Base-by-base conservation (phyloP, 2,113 vertebrate species). In the Deroptyus accipitrinus region DNA sequence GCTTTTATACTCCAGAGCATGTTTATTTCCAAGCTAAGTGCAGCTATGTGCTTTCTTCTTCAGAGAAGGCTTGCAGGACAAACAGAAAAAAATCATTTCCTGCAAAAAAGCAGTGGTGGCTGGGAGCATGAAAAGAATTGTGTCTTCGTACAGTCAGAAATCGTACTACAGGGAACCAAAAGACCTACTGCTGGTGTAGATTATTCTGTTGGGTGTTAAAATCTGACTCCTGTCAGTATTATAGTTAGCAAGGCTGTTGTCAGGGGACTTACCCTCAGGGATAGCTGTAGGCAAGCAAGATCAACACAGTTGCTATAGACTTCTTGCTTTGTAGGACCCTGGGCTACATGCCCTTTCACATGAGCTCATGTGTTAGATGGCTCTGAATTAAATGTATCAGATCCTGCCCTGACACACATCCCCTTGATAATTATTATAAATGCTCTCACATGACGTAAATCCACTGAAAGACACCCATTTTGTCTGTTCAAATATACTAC, bases 321-420 rank as follows among this genome's bases (percentile, higher is more conserved):
- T 44, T n/a, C 37, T 5, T 51, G 46, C 22, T 74, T 17, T 54
- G 61, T 49, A 81, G 68, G 51, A 81, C 68, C 51, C 46, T 67
- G 64, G 51, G 48, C 64, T 67, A 28, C 1, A 0, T 7, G 24
- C 25, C 39, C 54, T 77, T 59, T 41, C 31, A 0, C 2, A 11
- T 5, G 31, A 83, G 19, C n/a, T 68, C 72, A 7, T 3, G 1
- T 39, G 67, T 46, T 12, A 52, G 31, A 31, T 0, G 0, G 27
- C 23, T 84, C 66, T 35, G n/a, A 59, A 54, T 18, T 37, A 54
- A 74, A 42, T 20, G 25, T 66, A 87, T 13, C 10, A 61, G 31
- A 74, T 23, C 54, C 61, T 51, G 37, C 31, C 18, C n/a, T 63
- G 72, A n/a, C n/a, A 44, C 5, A 57, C 15, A 35, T 20, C n/a